These are phyloP conservation scores for Heterocephalus glaber DNA, from an alignment of 2,113 vertebrate species.

Conservation along the genomic window DNA sequence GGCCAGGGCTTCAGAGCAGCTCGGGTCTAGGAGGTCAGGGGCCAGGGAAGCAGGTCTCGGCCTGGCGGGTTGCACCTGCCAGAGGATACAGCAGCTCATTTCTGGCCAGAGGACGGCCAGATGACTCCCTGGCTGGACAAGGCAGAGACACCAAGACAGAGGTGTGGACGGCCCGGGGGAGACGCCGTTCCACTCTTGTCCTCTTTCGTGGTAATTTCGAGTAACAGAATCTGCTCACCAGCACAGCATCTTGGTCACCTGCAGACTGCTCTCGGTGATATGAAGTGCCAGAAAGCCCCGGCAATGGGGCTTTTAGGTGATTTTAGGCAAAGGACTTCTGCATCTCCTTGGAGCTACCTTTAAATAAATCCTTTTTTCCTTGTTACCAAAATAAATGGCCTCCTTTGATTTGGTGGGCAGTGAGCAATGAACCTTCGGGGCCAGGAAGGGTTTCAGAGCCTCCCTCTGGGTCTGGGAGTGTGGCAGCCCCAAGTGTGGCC, in stretches of 20 bases:
- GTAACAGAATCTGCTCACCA: accelerated
- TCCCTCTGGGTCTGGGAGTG: neutral
- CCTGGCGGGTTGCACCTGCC: accelerated
- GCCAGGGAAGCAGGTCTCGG: neutral
- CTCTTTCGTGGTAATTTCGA: neutral
- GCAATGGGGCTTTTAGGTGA: neutral
- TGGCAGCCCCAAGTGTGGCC: accelerated
- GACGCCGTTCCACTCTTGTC: accelerated
- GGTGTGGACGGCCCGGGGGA: accelerated
- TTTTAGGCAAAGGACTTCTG: neutral
- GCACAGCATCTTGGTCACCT: accelerated
- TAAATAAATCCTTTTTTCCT: neutral
- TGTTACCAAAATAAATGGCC: neutral
- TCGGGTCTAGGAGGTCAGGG: accelerated
- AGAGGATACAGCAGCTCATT: accelerated
- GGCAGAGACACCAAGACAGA: accelerated
- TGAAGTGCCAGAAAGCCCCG: accelerated
- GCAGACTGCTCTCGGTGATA: accelerated
- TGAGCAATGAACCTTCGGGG: neutral
- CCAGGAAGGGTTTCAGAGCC: neutral
- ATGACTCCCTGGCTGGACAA: accelerated
- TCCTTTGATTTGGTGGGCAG: neutral
- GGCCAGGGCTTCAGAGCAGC: neutral
- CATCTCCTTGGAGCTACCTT: neutral
- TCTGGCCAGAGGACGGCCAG: too few species aligned